Evolutionary conservation across 2,888 invertebrate genomes (phyloP).

Genomic region (Diaprepes abbreviatus): DNA sequence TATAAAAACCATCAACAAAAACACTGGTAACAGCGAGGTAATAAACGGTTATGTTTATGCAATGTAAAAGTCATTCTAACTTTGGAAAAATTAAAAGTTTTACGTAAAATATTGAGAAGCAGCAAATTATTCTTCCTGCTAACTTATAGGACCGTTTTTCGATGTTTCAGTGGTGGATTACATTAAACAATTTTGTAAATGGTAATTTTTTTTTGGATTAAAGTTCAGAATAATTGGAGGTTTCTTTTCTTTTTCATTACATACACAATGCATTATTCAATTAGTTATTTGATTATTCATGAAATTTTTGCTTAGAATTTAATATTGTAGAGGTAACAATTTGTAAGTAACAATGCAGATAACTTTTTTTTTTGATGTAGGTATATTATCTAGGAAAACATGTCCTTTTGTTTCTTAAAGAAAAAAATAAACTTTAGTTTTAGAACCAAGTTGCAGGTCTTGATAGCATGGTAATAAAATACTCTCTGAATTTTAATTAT

Average conservation of each 20-base stretch:
- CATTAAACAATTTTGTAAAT: background rate
- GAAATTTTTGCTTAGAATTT: background rate
- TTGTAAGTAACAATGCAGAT: no score
- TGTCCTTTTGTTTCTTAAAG: no score
- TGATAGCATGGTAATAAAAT: no score
- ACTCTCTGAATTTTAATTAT: no score
- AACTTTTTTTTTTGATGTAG: no score
- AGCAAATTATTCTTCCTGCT: background rate
- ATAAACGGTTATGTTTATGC: constrained; percentile 46
- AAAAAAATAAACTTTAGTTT: no score
- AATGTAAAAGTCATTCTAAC: constrained; percentile 32
- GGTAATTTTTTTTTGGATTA: constrained; percentile 14
- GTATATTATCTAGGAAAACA: no score
- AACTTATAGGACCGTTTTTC: background rate
- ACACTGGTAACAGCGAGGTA: constrained; percentile 13
- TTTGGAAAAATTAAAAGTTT: background rate
- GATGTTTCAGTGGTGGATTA: background rate
- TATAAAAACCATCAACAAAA: background rate
- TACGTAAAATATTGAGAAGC: background rate
- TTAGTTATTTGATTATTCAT: background rate
- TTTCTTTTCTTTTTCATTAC: background rate
- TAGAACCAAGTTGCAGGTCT: no score
- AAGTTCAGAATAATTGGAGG: background rate
- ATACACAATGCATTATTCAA: background rate
- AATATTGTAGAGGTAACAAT: background rate